These are phyloP conservation scores for Nerophis lumbriciformis DNA, from an alignment of 2,113 vertebrate genomes.

Conservation along the genomic window DNA sequence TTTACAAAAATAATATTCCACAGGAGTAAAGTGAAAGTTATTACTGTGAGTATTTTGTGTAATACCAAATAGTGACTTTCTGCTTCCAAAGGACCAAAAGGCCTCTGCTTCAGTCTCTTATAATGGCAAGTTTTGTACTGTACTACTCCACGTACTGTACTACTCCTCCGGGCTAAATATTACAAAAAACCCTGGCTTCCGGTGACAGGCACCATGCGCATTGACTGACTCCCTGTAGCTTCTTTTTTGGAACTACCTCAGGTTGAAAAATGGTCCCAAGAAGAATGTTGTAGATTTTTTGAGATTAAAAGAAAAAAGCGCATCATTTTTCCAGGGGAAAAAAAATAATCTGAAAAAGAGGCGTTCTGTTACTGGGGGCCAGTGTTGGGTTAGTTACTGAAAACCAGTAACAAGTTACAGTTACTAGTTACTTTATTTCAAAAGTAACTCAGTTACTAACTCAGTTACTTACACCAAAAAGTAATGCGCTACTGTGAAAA, in stretches of 20 bases:
- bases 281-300: too few relatives aligned
- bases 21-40: conserved; percentile 50
- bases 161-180: conserved; percentile 24
- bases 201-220: conserved; percentile 61
- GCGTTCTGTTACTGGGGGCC: background rate
- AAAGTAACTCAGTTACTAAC: too few relatives aligned
- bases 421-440: too few relatives aligned
- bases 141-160: conserved; percentile 22
- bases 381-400: too few relatives aligned
- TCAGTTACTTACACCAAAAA: too few relatives aligned
- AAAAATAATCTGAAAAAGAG: background rate
- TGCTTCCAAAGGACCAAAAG: conserved; percentile 37
- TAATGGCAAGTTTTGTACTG: conserved; percentile 41
- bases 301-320: too few relatives aligned
- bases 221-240: conserved; percentile 52
- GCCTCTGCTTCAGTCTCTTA: conserved; percentile 57
- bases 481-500: too few relatives aligned
- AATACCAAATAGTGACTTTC: conserved; percentile 32
- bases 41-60: conserved; percentile 25
- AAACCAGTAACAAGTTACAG: too few relatives aligned
- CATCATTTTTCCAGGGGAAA: background rate
- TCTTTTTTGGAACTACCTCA: too few relatives aligned
- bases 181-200: conserved; percentile 4
- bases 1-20: conserved; percentile 55
- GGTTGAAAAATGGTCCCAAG: too few relatives aligned